Evolutionary conservation across 1,140 invertebrate genomes (phyloP), one percentile per base, ranked within the genome.

Genomic region (Calycopis cecrops): DNA sequence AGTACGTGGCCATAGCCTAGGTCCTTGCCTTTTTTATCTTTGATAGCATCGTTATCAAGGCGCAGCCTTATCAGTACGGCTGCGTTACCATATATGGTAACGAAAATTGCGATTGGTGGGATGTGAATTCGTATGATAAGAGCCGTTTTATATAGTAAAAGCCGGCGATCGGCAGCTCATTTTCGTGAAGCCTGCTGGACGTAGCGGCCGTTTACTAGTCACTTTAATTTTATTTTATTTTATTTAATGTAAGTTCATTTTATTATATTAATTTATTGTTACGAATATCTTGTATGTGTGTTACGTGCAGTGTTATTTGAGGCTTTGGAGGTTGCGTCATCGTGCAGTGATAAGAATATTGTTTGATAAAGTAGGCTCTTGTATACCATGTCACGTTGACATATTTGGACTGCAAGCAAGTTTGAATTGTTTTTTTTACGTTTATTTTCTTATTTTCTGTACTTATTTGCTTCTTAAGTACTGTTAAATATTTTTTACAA

Each of bases 41-140:
- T 67, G 65, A 72, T 71, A 70, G 66, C 57, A 48, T 63, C 71
- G 66, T 59, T 82, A 80, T 80, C 78, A 69, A 70, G 59, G 57
- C 63, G 63, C 64, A 58, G 58, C 59, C 54, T 81, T 78, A 79
- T 79, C 74, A 79, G 57, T 64, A 52, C 60, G 66, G 63, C n/a
- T 73, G 62, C 71, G 68, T 82, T 75, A 77, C 82, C 82, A 79
- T 82, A 85, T 85, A 82, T 79, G 82, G 82, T 82, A 66, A 85
- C 72, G 69, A 80, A 85, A 79, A 71, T 79, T 75, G 72, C 68
- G 65, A 84, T 84, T 84, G 82, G 82, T 67, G 64, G 73, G 72
- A 66, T 71, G 67, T 82, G 60, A 69, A 67, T 73, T 67, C 65
- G 67, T 75, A 60, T 82, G 82, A 86, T 86, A 85, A 85, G 76